Conservation (phyloP, 2,888 invertebrate genomes). For the Caenorhabditis zanzibari region DNA sequence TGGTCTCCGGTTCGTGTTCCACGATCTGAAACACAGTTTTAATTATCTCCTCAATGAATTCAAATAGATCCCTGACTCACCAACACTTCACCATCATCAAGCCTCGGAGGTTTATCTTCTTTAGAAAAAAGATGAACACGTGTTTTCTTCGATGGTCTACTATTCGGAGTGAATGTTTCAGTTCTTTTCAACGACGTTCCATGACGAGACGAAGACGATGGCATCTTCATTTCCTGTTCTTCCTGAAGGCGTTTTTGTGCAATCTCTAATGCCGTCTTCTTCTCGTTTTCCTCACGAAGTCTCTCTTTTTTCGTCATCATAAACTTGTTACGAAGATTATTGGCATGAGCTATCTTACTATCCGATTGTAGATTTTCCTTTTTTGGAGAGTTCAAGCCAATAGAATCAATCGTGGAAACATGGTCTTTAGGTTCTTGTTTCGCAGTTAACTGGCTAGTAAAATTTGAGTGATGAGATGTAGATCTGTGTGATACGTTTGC, state of each 20-base stretch:
- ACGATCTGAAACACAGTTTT: neutral
- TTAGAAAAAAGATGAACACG: neutral
- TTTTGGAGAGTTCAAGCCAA: neutral
- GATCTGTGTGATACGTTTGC: too few species aligned
- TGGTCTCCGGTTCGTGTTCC: neutral
- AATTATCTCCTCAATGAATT: too few species aligned
- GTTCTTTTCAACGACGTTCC: neutral
- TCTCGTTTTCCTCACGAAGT: neutral
- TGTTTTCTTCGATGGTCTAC: conserved; percentile 11
- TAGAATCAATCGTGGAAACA: neutral
- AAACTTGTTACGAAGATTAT: conserved; percentile 5
- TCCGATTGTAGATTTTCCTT: neutral
- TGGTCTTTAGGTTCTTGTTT: neutral
- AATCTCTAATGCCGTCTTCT: neutral
- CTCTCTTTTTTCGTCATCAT: conserved; percentile 1
- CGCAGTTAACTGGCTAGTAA: neutral
- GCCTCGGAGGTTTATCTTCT: neutral
- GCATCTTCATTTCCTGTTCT: neutral
- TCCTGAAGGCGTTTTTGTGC: neutral
- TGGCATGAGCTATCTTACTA: neutral
- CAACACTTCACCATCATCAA: neutral
- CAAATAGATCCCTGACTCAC: neutral
- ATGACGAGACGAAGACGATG: neutral
- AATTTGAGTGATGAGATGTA: too few species aligned
- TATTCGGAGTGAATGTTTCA: neutral